These are phyloP conservation scores for Brachionus sp. DNA, from an alignment of 1,140 invertebrate genomes.

Conservation along the genomic window DNA sequence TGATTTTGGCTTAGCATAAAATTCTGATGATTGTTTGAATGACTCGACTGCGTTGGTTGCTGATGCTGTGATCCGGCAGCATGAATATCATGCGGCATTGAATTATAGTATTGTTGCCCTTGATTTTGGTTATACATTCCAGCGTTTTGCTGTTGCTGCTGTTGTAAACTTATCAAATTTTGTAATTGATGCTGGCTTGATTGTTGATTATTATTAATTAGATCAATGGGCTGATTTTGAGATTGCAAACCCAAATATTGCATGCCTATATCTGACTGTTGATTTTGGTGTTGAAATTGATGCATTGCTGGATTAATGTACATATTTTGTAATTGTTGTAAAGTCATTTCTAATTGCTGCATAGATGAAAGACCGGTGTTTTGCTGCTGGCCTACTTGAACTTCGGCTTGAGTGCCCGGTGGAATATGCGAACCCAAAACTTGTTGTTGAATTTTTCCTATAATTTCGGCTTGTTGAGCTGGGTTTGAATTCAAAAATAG, in stretches of 20 bases:
- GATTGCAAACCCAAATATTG: not conserved
- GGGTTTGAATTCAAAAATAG: not conserved
- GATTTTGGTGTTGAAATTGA: constrained; percentile 25
- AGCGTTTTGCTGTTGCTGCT: constrained; percentile 6
- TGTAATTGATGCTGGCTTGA: not conserved
- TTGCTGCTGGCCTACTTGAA: not conserved
- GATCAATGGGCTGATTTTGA: not conserved
- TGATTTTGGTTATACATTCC: not conserved
- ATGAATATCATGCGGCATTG: constrained; percentile 1
- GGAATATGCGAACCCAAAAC: not conserved
- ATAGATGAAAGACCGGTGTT: not conserved
- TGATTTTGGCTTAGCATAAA: not conserved
- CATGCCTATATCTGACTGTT: not conserved
- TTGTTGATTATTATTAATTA: not conserved
- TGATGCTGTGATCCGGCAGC: not conserved
- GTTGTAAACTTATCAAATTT: constrained; percentile 22
- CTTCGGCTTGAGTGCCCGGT: not conserved
- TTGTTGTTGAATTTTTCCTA: constrained; percentile 1
- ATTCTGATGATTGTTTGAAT: not conserved
- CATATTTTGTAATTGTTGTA: not conserved
- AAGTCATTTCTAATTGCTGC: constrained; percentile 15
- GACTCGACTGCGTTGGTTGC: not conserved
- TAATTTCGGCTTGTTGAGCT: constrained; percentile 17
- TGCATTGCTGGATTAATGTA: constrained; percentile 6
- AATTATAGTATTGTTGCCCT: not conserved